phyloP scores from a whole-genome alignment of 2,113 vertebrate genomes.

The Reinhardtius hippoglossoides region DNA sequence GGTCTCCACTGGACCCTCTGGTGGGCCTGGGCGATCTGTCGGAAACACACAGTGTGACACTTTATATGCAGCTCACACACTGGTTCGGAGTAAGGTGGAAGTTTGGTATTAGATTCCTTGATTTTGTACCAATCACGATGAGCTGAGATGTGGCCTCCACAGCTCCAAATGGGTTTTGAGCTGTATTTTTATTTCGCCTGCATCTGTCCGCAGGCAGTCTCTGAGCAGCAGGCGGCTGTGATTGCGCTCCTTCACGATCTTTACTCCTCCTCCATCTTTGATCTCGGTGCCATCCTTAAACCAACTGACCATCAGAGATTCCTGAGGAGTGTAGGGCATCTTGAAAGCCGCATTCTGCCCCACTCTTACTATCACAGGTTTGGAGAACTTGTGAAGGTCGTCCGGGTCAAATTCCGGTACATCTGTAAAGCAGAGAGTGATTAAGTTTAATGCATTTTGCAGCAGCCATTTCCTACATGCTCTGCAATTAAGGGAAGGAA shows the following conservation, averaged over 20 bases:
- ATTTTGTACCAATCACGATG: conserved; percentile 79
- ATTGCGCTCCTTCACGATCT: conserved; percentile 81
- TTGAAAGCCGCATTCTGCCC: conserved; percentile 84
- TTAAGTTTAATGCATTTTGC: conserved; percentile 3
- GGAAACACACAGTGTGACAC: conserved; percentile 3
- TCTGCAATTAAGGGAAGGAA: background rate
- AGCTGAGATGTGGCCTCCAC: conserved; percentile 81
- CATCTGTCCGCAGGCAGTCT: conserved; percentile 83
- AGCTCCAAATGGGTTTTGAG: conserved; percentile 85
- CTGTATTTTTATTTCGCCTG: conserved; percentile 86
- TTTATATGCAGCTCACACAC: background rate
- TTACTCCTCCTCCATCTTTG: conserved; percentile 75
- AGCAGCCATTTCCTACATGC: background rate
- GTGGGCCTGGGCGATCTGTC: conserved; percentile 86
- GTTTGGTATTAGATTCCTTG: conserved; percentile 56
- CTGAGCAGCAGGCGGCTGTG: conserved; percentile 84
- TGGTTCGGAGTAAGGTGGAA: background rate
- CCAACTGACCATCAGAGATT: conserved; percentile 84
- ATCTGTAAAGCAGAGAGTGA: conserved; percentile 72
- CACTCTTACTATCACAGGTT: conserved; percentile 84
- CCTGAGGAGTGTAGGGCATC: conserved; percentile 83
- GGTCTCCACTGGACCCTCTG: conserved; percentile 86
- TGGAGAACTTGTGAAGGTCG: conserved; percentile 83
- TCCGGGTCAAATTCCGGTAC: conserved; percentile 84
- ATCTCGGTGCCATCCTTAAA: conserved; percentile 84